Conservation (phyloP, 2,888 invertebrate species). For the Amphipoea lucens region DNA sequence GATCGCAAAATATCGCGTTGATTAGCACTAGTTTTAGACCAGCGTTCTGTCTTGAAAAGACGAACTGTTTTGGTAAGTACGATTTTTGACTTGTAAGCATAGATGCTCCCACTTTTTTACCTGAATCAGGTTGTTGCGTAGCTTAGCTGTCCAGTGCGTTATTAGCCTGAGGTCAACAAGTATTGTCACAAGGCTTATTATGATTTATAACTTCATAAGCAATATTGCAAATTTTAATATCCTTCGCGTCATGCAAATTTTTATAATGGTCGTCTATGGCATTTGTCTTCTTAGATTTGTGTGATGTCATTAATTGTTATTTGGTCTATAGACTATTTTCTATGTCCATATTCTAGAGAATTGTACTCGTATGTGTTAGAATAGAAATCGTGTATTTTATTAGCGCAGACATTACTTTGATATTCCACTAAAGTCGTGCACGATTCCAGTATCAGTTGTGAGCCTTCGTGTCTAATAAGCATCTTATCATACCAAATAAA, state of each 20-base stretch:
- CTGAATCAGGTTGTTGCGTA: background rate
- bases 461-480: constrained; percentile 33
- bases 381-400: constrained; percentile 21
- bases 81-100: background rate
- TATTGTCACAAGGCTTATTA: constrained; percentile 17
- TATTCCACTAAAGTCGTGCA: constrained; percentile 37
- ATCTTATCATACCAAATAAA: constrained; percentile 32
- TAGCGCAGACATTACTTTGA: constrained; percentile 28
- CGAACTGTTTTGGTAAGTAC: background rate
- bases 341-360: background rate
- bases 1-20: background rate
- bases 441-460: constrained; percentile 25
- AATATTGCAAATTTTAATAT: constrained; percentile 28
- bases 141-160: background rate
- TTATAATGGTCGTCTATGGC: constrained; percentile 15
- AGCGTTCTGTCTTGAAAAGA: background rate
- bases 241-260: constrained; percentile 49
- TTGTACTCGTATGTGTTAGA: background rate
- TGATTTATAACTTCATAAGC: constrained; percentile 22
- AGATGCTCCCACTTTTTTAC: background rate
- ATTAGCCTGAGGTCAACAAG: constrained; percentile 26
- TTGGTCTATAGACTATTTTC: background rate
- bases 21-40: too few species aligned
- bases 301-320: constrained; percentile 25
- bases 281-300: constrained; percentile 3